Evolutionary conservation across 37 sponge, comb jelly and placozoan species (phyloP).

Genomic region (Bolinopsis microptera): DNA sequence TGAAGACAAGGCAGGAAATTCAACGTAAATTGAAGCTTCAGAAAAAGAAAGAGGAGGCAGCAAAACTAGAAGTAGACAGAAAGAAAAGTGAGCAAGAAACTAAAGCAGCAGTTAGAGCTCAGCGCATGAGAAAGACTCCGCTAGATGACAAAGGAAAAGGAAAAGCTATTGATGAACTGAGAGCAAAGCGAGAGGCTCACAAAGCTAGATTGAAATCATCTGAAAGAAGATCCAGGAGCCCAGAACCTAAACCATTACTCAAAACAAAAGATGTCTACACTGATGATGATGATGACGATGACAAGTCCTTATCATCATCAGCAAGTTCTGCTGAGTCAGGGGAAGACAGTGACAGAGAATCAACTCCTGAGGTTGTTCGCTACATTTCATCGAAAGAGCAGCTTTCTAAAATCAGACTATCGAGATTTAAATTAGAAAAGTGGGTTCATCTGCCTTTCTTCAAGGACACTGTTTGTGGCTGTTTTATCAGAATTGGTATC

Average conservation of each 20-base stretch:
- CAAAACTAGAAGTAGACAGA: constrained; percentile 62
- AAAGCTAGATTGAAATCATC: background rate
- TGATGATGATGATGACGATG: constrained; percentile 64
- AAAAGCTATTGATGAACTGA: constrained; percentile 84
- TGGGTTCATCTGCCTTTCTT: constrained; percentile 90
- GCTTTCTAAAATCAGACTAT: constrained; percentile 83
- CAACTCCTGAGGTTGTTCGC: background rate
- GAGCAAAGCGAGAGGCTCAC: constrained; percentile 78
- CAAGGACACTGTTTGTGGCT: constrained; percentile 76
- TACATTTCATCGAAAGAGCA: constrained; percentile 49
- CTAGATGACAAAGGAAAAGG: constrained; percentile 74
- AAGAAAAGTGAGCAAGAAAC: constrained; percentile 70
- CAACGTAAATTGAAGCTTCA: constrained; percentile 75
- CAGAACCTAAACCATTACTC: constrained; percentile 6
- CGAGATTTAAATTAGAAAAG: constrained; percentile 89
- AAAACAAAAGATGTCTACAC: constrained; percentile 42
- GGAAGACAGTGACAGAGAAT: background rate
- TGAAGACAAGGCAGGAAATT: constrained; percentile 81
- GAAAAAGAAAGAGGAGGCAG: constrained; percentile 72
- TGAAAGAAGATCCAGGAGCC: constrained; percentile 17
- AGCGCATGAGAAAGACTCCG: constrained; percentile 69
- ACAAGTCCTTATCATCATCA: constrained; percentile 14
- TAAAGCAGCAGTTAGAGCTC: background rate
- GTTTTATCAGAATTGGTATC: constrained; percentile 94
- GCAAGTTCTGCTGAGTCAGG: background rate